Percentiles rank a stretch among this genome's conserved stretches.
phyloP scores from a whole-genome alignment of 1,140 invertebrate species.

The Plectrocnemia conspersa region DNA sequence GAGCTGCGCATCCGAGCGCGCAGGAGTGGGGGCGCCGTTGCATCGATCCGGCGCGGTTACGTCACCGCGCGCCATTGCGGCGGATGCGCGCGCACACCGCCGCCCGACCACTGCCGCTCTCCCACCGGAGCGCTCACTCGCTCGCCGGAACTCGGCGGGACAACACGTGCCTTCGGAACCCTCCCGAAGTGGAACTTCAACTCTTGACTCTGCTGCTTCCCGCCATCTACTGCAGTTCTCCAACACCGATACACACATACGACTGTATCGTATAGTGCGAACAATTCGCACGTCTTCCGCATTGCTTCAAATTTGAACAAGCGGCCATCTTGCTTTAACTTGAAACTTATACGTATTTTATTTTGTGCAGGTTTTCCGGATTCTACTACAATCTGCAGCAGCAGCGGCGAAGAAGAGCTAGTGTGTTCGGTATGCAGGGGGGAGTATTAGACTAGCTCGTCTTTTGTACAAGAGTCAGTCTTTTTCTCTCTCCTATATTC shows the following conservation, averaged over 20 bases:
- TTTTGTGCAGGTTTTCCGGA: too few species aligned
- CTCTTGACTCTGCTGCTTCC: neutral
- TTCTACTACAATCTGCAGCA: neutral
- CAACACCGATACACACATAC: neutral
- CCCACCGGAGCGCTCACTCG: neutral
- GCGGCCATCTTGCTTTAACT: too few species aligned
- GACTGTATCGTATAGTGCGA: neutral
- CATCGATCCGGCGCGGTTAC: neutral
- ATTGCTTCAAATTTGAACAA: too few species aligned
- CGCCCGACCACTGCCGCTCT: neutral
- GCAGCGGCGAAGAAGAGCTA: neutral
- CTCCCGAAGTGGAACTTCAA: neutral
- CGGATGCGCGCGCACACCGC: slow-evolving; percentile 15
- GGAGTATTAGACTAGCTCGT: slow-evolving; percentile 18
- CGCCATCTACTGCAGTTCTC: neutral
- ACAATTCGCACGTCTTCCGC: neutral
- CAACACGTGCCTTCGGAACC: neutral
- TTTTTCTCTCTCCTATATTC: slow-evolving; percentile 24
- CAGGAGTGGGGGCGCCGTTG: neutral
- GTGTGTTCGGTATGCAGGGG: slow-evolving; percentile 19
- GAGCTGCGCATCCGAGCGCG: neutral
- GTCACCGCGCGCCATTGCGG: slow-evolving; percentile 21
- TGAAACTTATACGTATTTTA: too few species aligned
- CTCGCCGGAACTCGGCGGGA: neutral
- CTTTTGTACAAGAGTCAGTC: slow-evolving; percentile 13